Evolutionary conservation across 2,113 vertebrate species (phyloP), one percentile per base, ranked within the genome.

Genomic region (Notothenia coriiceps): DNA sequence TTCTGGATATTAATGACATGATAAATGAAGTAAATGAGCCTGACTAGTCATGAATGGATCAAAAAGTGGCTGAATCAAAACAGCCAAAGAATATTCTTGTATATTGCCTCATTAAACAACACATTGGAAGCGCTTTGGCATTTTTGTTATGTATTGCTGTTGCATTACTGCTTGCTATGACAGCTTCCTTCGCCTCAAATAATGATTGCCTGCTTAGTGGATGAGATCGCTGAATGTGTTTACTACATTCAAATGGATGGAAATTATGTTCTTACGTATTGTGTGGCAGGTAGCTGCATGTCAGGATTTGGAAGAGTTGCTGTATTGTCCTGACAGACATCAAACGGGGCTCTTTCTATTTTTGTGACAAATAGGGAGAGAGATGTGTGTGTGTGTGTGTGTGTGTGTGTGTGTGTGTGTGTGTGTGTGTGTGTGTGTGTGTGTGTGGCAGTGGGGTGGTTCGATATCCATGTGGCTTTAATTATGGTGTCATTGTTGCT

Each of bases 401-500:
- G 50, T 44, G 43, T 44, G 5, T 68, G 67, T 22, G 71, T 68
- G 67, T 22, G 71, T 68, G 67, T 22, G 71, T 68, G 67, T 22
- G 71, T 68, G 67, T 22, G 71, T 44, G 57, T 49, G 54, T 18
- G 49, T 14, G 50, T 44, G 43, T 44, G 4, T 18, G 33, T 14
- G 50, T 44, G 20, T 44, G 35, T 22, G 71, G 65, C 47, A 12
- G 15, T 40, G 60, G 55, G 71, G 51, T 49, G 55, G 55, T 29
- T 79, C 70, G 47, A 74, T 85, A 88, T 89, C 84, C 83, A 86
- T 83, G 77, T 86, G 84, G 90, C 80, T 91, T 90, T 91, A 91
- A 92, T 92, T 87, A 91, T 91, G 87, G 69, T 73, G 72, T 85
- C 68, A 90, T 92, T 93, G 91, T 91, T 82, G 87, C 83, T 44